A percentile compares a stretch with the other conserved stretches of the same genome.
phyloP scores from a whole-genome alignment of 2,888 invertebrate species.

The Monoplex corrugatus region DNA sequence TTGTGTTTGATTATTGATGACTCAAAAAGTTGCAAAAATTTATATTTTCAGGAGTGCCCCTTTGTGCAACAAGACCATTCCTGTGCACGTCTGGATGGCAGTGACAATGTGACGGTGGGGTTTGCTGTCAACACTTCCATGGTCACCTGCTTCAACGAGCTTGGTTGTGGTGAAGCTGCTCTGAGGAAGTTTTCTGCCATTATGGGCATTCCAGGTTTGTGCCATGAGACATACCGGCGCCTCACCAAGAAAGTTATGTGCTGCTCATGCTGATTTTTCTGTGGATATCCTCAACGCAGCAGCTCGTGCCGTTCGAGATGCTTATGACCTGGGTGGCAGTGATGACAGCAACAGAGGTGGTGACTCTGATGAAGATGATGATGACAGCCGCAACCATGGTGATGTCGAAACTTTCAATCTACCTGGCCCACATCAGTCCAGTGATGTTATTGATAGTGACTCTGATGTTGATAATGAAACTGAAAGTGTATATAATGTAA shows the following conservation, averaged over 20 bases:
- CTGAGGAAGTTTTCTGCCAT: slow-evolving; percentile 11
- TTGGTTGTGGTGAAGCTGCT: slow-evolving; percentile 17
- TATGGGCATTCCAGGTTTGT: background rate
- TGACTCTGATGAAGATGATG: background rate
- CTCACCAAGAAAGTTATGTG: background rate
- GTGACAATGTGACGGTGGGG: background rate
- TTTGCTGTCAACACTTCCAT: slow-evolving; percentile 27
- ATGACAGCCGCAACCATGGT: background rate
- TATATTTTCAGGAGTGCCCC: slow-evolving; percentile 2
- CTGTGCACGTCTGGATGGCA: background rate
- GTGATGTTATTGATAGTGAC: background rate
- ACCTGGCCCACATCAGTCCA: background rate
- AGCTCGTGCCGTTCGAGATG: background rate
- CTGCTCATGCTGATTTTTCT: background rate
- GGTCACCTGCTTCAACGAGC: slow-evolving; percentile 39
- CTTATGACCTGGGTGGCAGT: background rate
- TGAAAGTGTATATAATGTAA: too few species aligned
- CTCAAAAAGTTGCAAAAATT: too few species aligned
- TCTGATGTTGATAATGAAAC: too few species aligned
- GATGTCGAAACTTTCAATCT: background rate
- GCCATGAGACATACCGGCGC: slow-evolving; percentile 6
- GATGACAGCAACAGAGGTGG: background rate
- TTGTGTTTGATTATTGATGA: background rate
- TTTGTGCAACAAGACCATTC: background rate
- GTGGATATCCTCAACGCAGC: too few species aligned